Conservation (phyloP, 1,140 invertebrate species). For the Thaumatotibia leucotreta region DNA sequence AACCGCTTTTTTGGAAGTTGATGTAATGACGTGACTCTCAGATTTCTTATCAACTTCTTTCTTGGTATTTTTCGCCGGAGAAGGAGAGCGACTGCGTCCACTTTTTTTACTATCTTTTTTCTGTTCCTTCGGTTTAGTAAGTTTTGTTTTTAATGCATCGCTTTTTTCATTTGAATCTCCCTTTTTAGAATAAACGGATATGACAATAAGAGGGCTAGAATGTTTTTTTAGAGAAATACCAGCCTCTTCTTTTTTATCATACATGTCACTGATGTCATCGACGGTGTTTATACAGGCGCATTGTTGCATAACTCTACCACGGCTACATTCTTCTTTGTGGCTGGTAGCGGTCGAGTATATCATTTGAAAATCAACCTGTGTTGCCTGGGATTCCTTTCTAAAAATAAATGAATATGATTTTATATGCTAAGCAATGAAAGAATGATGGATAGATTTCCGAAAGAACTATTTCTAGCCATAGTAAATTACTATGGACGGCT, state of each 20-base stretch:
- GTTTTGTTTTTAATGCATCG: not conserved
- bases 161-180: conserved; percentile 30
- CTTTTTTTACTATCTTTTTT: conserved; percentile 19
- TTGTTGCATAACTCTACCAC: conserved; percentile 38
- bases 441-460: too few relatives aligned
- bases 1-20: not conserved
- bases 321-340: conserved; percentile 18
- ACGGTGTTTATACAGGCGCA: conserved; percentile 24
- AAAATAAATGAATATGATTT: conserved; percentile 14
- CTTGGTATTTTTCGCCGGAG: not conserved
- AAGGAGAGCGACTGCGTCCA: conserved; percentile 2
- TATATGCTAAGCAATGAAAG: too few relatives aligned
- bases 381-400: conserved; percentile 42
- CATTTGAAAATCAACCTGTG: conserved; percentile 39
- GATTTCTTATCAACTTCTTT: not conserved
- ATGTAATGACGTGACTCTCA: not conserved
- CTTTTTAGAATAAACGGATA: conserved; percentile 61
- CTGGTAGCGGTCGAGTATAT: conserved; percentile 12
- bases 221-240: conserved; percentile 25
- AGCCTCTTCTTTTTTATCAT: conserved; percentile 19
- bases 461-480: too few relatives aligned
- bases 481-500: too few relatives aligned
- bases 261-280: conserved; percentile 19
- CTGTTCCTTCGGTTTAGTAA: not conserved
- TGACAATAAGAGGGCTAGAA: conserved; percentile 54